Percentiles rank a stretch among this genome's conserved stretches.
Conservation (phyloP, 2,113 vertebrate genomes). For the Chauna torquata region DNA sequence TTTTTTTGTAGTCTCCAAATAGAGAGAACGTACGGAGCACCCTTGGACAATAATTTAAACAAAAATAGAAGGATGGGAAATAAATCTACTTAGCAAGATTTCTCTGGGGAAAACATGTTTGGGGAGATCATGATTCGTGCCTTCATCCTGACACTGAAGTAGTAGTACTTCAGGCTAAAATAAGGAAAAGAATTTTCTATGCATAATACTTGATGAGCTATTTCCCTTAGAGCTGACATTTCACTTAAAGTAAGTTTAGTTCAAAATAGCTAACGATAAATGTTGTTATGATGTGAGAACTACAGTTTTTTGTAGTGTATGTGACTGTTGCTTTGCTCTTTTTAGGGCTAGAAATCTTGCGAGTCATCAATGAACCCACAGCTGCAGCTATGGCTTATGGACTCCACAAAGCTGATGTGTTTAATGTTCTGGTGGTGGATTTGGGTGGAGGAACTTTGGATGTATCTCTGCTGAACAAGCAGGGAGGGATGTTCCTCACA, state of each 20-base stretch:
- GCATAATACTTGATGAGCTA: not conserved
- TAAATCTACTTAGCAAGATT: not conserved
- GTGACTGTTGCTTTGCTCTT: not conserved
- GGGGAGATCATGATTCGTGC: rapidly evolving
- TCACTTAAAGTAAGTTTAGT: not conserved
- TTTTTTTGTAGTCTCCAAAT: not conserved
- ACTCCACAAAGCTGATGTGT: conserved; percentile 93
- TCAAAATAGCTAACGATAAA: not conserved
- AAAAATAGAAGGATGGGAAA: not conserved
- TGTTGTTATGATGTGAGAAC: not conserved
- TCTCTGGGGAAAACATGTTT: not conserved
- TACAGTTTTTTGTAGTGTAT: not conserved
- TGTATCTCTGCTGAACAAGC: conserved; percentile 94
- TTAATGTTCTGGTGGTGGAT: conserved; percentile 95
- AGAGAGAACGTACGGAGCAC: not conserved
- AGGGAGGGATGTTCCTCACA: conserved; percentile 97
- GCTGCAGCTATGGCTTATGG: conserved; percentile 98
- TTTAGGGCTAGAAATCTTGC: conserved; percentile 87
- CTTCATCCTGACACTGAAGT: not conserved
- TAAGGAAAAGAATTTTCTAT: not conserved
- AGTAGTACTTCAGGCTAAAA: not conserved
- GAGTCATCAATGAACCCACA: conserved; percentile 96
- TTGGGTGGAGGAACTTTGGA: conserved; percentile 96
- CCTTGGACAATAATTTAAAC: not conserved
- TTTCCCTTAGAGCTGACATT: not conserved